Evolutionary conservation across 2,113 vertebrate species (phyloP).

Genomic region (Gymnocephalus cernua): DNA sequence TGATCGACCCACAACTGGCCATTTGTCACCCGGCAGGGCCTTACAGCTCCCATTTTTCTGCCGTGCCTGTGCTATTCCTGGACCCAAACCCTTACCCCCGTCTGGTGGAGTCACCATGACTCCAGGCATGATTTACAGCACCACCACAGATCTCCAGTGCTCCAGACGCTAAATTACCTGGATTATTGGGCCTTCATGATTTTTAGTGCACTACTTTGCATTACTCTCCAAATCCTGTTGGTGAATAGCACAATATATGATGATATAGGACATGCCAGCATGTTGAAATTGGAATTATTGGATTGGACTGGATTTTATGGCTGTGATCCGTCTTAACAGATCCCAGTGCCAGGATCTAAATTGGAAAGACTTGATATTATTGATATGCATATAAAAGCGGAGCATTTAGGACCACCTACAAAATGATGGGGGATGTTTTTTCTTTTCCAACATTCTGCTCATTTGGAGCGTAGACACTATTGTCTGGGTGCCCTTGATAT

Average conservation of each 20-base stretch:
- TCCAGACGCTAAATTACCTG: constrained; percentile 80
- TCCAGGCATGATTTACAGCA: constrained; percentile 80
- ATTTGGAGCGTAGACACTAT: constrained; percentile 21
- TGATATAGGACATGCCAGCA: constrained; percentile 72
- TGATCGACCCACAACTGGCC: constrained; percentile 64
- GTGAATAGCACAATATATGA: constrained; percentile 71
- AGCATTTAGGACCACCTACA: constrained; percentile 49
- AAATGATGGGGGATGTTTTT: constrained; percentile 33
- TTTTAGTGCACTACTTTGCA: constrained; percentile 81
- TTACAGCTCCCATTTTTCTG: constrained; percentile 68
- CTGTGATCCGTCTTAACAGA: constrained; percentile 69
- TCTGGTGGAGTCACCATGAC: constrained; percentile 76
- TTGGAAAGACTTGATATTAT: constrained; percentile 70
- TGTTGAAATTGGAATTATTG: constrained; percentile 76
- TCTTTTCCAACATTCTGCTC: constrained; percentile 19
- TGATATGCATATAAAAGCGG: constrained; percentile 68
- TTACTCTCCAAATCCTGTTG: constrained; percentile 64
- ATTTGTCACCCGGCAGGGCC: constrained; percentile 73
- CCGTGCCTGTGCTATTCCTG: constrained; percentile 78
- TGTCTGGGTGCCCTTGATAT: neutral
- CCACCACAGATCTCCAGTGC: constrained; percentile 55
- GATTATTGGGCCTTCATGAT: constrained; percentile 80
- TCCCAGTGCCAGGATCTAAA: constrained; percentile 63
- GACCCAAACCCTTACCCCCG: constrained; percentile 72
- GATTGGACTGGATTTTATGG: constrained; percentile 73